Percentiles rank a stretch among this genome's conserved stretches.
Conservation (phyloP, 2,797 vertebrate genomes). For the Danio tinwini region DNA sequence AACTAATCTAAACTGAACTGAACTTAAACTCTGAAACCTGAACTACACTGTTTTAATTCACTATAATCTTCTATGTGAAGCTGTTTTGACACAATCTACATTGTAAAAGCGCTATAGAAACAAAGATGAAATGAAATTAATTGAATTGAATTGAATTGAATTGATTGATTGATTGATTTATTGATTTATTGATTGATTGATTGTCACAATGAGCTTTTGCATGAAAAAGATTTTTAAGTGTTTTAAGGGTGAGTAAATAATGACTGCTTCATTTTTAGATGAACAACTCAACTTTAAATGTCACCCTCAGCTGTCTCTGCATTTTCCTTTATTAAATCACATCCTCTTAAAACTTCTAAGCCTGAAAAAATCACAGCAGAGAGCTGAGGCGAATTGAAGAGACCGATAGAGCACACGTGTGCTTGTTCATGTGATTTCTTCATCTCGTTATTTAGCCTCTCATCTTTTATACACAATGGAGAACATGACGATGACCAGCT, state of each 20-base stretch:
- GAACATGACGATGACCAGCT: constrained; percentile 34
- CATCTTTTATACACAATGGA: constrained; percentile 15
- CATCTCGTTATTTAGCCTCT: constrained; percentile 20
- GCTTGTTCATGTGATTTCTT: constrained; percentile 2
- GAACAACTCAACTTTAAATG: background rate
- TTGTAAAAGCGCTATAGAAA: no score
- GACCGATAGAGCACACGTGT: background rate
- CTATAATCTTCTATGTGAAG: no score
- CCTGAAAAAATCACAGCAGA: constrained; percentile 9
- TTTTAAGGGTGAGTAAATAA: background rate
- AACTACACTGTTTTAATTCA: no score
- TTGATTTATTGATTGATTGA: no score
- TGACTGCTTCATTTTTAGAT: background rate
- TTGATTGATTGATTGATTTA: no score
- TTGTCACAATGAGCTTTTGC: no score
- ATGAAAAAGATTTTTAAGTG: no score
- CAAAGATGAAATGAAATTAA: no score
- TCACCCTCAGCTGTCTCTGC: background rate
- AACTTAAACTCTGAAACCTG: no score
- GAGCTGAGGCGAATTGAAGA: constrained; percentile 6
- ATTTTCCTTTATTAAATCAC: constrained; percentile 7
- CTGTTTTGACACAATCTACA: no score
- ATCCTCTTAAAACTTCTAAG: constrained; percentile 12
- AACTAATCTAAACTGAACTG: no score
- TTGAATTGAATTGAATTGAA: no score